phyloP scores from a whole-genome alignment of 2,113 vertebrate species.

The Siniperca chuatsi region DNA sequence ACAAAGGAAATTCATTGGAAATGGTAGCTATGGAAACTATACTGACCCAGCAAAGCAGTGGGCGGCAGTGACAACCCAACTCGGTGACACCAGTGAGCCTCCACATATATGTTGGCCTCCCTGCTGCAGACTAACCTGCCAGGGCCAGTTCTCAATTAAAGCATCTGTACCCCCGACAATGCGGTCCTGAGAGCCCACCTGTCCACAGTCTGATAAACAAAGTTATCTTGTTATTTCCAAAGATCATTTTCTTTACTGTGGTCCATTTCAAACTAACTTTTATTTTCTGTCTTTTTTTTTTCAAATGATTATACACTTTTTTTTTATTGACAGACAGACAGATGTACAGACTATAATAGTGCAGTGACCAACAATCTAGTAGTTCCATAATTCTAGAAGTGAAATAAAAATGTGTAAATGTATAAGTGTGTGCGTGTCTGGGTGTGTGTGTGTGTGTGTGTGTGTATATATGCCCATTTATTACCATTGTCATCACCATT shows the following conservation, averaged over 20 bases:
- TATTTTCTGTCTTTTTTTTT: neutral
- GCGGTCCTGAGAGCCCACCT: conserved; percentile 63
- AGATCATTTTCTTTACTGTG: neutral
- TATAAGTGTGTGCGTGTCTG: too few species aligned
- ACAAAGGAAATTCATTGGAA: neutral
- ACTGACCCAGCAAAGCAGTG: conserved; percentile 87
- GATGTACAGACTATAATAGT: too few species aligned
- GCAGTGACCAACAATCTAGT: too few species aligned
- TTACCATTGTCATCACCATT: too few species aligned
- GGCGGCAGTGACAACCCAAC: conserved; percentile 88
- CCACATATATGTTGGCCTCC: conserved; percentile 88
- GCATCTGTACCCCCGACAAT: conserved; percentile 88
- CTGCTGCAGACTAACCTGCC: conserved; percentile 93
- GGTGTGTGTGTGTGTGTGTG: too few species aligned
- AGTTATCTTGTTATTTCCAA: neutral
- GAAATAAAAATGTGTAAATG: too few species aligned
- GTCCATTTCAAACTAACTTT: neutral
- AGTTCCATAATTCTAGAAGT: too few species aligned
- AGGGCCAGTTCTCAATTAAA: conserved; percentile 88
- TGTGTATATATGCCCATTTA: too few species aligned
- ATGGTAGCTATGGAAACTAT: neutral
- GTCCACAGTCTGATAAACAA: conserved; percentile 85
- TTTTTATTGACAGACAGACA: too few species aligned
- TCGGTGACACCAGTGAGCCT: conserved; percentile 87
- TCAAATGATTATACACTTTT: too few species aligned